Evolutionary conservation across 2,113 vertebrate genomes (phyloP), one percentile per base, ranked within the genome.

Genomic region (Brachyhypopomus occidentalis): DNA sequence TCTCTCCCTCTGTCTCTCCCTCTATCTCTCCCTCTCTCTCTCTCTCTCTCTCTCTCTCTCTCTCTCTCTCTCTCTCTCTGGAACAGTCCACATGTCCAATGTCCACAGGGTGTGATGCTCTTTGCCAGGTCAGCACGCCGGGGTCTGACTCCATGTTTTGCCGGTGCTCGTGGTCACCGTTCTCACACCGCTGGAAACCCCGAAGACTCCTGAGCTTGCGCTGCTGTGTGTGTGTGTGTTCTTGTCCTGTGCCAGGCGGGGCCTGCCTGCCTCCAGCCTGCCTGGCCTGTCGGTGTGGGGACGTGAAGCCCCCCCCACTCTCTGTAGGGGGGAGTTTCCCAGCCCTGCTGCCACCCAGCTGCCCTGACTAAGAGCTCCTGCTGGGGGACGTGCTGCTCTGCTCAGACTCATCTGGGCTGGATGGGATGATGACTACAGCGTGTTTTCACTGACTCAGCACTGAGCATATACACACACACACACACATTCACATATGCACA

Each of bases 141-240:
- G 70, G 78, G 84, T 73, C 27, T n/a, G n/a, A n/a, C n/a, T 27
- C n/a, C 25, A 52, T 34, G 52, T 58, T 70, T 17, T 58, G 34
- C 19, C 7, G 30, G 75, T 58, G 36, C 12, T 83, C 12, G 45
- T 11, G 2, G 12, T 91, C 90, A 93, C 67, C 63, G 70, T 75
- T 83, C 85, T 77, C 86, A 84, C 89, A 73, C 82, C 75, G 2
- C n/a, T 22, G 58, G n/a, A 8, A 19, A 14, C 45, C 11, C 45
- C 14, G 45, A 14, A 52, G 45, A 2, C 45, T 14, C 9, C 11
- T 11, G 9, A 52, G 45, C 45, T 45, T 45, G 2, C 5, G 41
- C 41, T 45, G 41, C 30, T 30, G 30, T 30, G 30, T 30, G 30
- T n/a, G 11, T 8, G 45, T 2, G 45, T 52, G 9, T 2, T 2